Base-by-base conservation (phyloP, 2,888 invertebrate species). In the Muschampia plurimacula region DNA sequence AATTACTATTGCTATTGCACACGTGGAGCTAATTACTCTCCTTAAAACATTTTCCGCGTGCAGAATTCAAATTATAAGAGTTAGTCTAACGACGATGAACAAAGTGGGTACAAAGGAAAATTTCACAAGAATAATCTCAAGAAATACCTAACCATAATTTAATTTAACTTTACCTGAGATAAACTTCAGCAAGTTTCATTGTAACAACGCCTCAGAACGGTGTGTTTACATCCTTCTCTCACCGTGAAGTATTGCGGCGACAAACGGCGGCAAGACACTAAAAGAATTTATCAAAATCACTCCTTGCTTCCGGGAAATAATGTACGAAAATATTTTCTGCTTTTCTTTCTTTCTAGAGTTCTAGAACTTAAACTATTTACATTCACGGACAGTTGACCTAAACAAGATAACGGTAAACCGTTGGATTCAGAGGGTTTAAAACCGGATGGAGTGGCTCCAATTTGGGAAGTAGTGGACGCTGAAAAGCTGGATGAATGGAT, bases 131-230 rank as follows among this genome's bases (percentile, higher is more conserved):
- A 62, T 15, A 39, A 62, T 36, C 62, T 10, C 62, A 39, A 60
- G 15, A 15, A 62, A 36, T 62, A 36, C 39, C 15, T 41, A 62
- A 62, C 15, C 15, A 15, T 62, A 15, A 62, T 62, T 62, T 41
- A 41, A 62, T 62, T 62, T 62, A 62, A 62, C 62, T 62, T 62
- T 41, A 62, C 62, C 62, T 62, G 15, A 62, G 36, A 36, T 41
- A 62, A 62, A 41, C 62, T 36, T 15, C 3, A 36, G 7, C 62
- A 36, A 41, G 62, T 41, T 62, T 41, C 15, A 39, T 41, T 41
- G 39, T 41, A 60, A 62, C 62, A 39, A 62, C 62, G 62, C 15
- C 15, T 39, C 15, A 41, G 41, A 36, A 62, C 41, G 39, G 6
- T 59, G 59, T 59, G 60, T 39, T 60, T 60, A 60, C 13, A 59